A percentile compares a stretch with the other conserved stretches of the same genome.
phyloP scores from a whole-genome alignment of 2,888 invertebrate species.

The Pheosia tremula region DNA sequence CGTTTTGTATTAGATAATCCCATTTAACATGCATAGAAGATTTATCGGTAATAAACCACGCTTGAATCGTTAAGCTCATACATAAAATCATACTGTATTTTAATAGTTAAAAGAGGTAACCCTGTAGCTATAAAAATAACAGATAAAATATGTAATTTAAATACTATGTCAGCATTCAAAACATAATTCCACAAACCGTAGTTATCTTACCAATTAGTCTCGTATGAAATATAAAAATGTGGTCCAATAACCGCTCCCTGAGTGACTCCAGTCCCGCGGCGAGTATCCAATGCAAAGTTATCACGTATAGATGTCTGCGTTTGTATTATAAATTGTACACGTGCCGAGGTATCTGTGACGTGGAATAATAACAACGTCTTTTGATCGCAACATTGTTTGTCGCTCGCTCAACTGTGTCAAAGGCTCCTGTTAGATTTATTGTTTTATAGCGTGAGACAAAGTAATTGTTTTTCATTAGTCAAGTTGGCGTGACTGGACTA shows the following conservation, averaged over 20 bases:
- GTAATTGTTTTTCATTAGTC: constrained; percentile 55
- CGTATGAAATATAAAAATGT: constrained; percentile 43
- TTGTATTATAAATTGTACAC: constrained; percentile 50
- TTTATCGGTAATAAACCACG: too few species aligned
- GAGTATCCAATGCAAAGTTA: constrained; percentile 44
- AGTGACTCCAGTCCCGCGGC: constrained; percentile 29
- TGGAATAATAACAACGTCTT: constrained; percentile 25
- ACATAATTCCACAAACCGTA: neutral
- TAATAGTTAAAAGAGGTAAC: too few species aligned
- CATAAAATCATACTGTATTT: too few species aligned
- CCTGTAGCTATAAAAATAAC: too few species aligned
- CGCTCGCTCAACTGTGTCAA: constrained; percentile 41
- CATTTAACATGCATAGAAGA: too few species aligned
- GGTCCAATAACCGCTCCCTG: constrained; percentile 47
- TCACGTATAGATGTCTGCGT: constrained; percentile 43
- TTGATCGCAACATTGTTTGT: constrained; percentile 42
- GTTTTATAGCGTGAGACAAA: constrained; percentile 46
- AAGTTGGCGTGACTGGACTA: constrained; percentile 53
- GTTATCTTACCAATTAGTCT: constrained; percentile 31
- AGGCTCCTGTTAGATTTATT: constrained; percentile 55
- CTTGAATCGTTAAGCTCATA: too few species aligned
- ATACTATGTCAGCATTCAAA: too few species aligned
- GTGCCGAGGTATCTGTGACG: constrained; percentile 53
- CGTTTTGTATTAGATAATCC: too few species aligned
- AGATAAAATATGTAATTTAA: too few species aligned